Evolutionary conservation across 2,888 invertebrate species (phyloP).

Genomic region (Deilephila porcellus): DNA sequence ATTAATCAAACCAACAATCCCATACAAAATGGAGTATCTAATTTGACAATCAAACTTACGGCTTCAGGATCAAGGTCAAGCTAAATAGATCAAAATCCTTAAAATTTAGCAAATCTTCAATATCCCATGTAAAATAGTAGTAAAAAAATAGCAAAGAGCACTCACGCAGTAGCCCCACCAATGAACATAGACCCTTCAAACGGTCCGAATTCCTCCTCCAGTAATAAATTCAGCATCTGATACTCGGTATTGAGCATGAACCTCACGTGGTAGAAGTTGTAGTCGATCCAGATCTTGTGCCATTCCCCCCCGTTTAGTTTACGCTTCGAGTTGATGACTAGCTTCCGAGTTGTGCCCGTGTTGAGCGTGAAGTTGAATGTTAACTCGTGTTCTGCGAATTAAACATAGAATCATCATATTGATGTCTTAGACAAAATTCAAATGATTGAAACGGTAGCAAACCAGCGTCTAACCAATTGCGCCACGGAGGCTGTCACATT

Average conservation of each 20-base stretch:
- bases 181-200: slow-evolving; percentile 97
- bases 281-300: slow-evolving; percentile 98
- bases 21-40: no score
- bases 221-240: slow-evolving; percentile 93
- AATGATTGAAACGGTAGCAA: no score
- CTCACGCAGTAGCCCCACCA: slow-evolving; percentile 96
- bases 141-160: slow-evolving; percentile 43
- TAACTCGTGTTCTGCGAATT: slow-evolving; percentile 89
- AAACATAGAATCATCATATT: background rate
- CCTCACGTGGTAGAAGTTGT: slow-evolving; percentile 96
- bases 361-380: slow-evolving; percentile 96
- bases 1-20: no score
- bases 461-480: no score
- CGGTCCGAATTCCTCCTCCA: slow-evolving; percentile 95
- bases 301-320: slow-evolving; percentile 96
- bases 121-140: no score
- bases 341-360: slow-evolving; percentile 91
- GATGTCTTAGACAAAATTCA: no score
- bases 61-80: no score
- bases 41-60: no score
- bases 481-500: no score
- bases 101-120: no score
- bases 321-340: slow-evolving; percentile 92
- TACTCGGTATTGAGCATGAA: slow-evolving; percentile 96
- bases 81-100: no score